Percentiles rank a stretch among this genome's conserved stretches.
These are phyloP conservation scores for Rhadinocentrus ornatus DNA, from an alignment of 2,797 vertebrate species.

Conservation along the genomic window DNA sequence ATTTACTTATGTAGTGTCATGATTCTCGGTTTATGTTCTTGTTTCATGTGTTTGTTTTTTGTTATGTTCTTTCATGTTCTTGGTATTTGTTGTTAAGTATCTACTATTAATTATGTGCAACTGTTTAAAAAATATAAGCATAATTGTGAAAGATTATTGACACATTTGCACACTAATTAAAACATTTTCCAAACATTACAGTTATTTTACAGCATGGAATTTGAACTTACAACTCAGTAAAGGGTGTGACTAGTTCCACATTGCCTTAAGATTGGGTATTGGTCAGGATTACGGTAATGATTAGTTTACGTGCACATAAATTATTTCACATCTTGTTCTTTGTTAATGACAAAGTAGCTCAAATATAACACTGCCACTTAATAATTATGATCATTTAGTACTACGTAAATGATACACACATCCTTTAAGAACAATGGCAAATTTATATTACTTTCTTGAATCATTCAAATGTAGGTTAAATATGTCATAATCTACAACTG, in stretches of 20 bases:
- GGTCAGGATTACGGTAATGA: not conserved
- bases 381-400: not conserved
- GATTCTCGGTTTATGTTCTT: no score
- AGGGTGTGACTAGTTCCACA: not conserved
- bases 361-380: not conserved
- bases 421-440: not conserved
- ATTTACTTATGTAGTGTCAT: no score
- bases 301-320: not conserved
- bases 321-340: not conserved
- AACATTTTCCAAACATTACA: not conserved
- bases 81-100: no score
- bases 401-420: not conserved
- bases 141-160: not conserved
- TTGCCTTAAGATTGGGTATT: not conserved
- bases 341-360: not conserved
- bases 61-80: no score
- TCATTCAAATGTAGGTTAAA: slow-evolving; percentile 1
- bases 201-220: not conserved
- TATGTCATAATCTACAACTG: not conserved
- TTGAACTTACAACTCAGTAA: not conserved
- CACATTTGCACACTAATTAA: not conserved
- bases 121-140: no score
- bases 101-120: no score
- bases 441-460: not conserved
- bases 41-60: no score